Percentiles rank a stretch among this genome's conserved stretches.
Evolutionary conservation across 2,797 vertebrate species (phyloP).

Genomic region (Threskiornis aethiopicus): DNA sequence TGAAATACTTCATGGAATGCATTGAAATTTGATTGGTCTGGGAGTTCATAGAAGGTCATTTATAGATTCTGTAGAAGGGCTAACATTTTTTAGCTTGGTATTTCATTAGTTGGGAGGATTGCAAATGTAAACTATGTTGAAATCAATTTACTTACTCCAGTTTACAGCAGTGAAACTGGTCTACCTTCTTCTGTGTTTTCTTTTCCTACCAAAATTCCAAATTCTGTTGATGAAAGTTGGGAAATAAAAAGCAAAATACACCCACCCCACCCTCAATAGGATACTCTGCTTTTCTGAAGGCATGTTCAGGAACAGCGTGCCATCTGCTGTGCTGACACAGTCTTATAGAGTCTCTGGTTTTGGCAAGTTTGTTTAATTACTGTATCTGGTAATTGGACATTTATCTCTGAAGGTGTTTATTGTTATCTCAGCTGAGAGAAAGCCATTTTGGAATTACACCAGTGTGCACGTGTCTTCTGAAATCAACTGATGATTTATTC

Average conservation of each 20-base stretch:
- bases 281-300: neutral
- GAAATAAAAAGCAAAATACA: neutral
- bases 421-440: neutral
- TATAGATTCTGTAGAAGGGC: neutral
- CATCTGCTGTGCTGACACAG: neutral
- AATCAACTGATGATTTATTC: neutral
- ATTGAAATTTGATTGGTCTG: neutral
- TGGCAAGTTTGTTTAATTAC: neutral
- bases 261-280: accelerated
- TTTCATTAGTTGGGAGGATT: neutral
- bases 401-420: neutral
- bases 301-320: neutral
- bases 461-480: neutral
- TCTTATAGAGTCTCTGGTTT: neutral
- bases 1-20: neutral
- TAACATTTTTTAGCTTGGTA: neutral
- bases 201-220: neutral
- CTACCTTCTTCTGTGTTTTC: neutral
- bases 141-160: neutral
- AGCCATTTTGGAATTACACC: neutral
- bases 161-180: neutral
- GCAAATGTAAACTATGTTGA: neutral
- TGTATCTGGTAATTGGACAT: neutral
- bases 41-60: neutral
- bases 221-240: neutral